These are phyloP conservation scores for Scolopax bukidnonensis DNA, from an alignment of 2,797 vertebrate species.

Conservation along the genomic window DNA sequence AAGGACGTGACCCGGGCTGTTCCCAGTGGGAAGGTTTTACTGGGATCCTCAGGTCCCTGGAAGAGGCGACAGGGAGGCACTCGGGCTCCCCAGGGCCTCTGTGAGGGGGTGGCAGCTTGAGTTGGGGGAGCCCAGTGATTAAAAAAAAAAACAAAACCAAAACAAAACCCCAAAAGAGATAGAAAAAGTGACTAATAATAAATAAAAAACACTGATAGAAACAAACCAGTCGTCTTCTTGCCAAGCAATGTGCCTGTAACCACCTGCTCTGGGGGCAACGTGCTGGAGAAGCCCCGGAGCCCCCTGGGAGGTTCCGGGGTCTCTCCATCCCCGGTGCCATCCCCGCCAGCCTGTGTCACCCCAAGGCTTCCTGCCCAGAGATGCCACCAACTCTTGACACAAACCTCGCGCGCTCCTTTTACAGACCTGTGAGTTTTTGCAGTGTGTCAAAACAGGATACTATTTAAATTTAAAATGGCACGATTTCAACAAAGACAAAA, in stretches of 20 bases:
- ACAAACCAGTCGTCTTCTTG: not conserved
- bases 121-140: not conserved
- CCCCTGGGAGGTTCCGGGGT: not conserved
- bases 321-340: not conserved
- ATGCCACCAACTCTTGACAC: slow-evolving; percentile 71
- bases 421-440: slow-evolving; percentile 86
- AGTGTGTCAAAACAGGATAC: slow-evolving; percentile 91
- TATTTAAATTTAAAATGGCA: slow-evolving; percentile 78
- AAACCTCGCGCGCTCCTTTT: slow-evolving; percentile 62
- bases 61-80: not conserved
- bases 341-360: slow-evolving; percentile 31
- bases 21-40: not conserved
- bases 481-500: slow-evolving; percentile 72
- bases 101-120: not conserved
- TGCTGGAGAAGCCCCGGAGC: not conserved
- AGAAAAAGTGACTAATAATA: slow-evolving; percentile 2
- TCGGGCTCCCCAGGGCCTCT: not conserved
- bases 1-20: not conserved
- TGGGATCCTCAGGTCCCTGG: rapidly evolving
- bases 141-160: not conserved
- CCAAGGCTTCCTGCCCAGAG: slow-evolving; percentile 83
- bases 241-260: not conserved
- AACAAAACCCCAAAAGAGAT: not conserved
- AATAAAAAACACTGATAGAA: not conserved
- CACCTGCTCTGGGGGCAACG: not conserved